Evolutionary conservation across 2,797 vertebrate species (phyloP).

Genomic region (Pantherophis alleghaniensis): DNA sequence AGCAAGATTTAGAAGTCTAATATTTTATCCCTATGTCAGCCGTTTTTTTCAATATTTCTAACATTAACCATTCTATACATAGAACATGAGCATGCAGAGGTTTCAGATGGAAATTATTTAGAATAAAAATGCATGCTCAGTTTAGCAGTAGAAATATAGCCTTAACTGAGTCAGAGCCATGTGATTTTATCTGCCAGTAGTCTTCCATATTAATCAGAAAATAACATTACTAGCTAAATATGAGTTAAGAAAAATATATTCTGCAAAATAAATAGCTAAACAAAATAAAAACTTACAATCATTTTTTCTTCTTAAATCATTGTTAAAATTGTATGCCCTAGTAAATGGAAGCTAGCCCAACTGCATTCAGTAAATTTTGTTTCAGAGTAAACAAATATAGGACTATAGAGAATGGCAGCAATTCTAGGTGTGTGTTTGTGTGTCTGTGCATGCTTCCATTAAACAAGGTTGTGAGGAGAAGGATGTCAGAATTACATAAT

Average conservation of each 20-base stretch:
- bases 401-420: neutral
- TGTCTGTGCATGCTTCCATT: neutral
- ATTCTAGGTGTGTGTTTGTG: neutral
- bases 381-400: neutral
- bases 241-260: neutral
- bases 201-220: neutral
- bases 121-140: slow-evolving; percentile 1
- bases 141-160: slow-evolving; percentile 17
- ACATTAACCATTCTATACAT: neutral
- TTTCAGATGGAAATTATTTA: slow-evolving; percentile 12
- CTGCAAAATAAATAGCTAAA: neutral
- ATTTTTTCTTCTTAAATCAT: neutral
- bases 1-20: slow-evolving; percentile 27
- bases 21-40: slow-evolving; percentile 42
- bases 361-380: neutral
- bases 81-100: neutral
- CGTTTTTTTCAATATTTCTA: slow-evolving; percentile 22
- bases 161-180: neutral
- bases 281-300: neutral
- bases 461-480: neutral
- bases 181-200: neutral
- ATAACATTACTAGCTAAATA: neutral
- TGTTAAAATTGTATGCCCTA: neutral
- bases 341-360: neutral
- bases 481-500: neutral